phyloP scores from a whole-genome alignment of 1,140 invertebrate species.

The Pseudomyrmex concolor region DNA sequence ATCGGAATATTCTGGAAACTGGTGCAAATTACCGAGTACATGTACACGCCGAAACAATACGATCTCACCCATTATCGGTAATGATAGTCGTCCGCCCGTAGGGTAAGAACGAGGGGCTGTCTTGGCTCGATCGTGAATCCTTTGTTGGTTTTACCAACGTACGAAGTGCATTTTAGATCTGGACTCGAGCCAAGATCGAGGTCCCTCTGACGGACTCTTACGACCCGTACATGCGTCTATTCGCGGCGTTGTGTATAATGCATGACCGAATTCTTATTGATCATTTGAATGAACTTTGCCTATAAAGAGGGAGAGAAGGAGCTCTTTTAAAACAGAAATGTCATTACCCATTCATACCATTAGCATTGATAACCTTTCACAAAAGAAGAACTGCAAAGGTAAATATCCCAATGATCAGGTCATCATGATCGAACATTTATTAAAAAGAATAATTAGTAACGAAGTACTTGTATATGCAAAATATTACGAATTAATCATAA shows the following conservation, averaged over 20 bases:
- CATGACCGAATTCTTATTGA: slow-evolving; percentile 31
- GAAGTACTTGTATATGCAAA: too few species aligned
- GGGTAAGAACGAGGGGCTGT: slow-evolving; percentile 8
- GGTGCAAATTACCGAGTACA: slow-evolving; percentile 17
- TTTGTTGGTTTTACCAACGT: slow-evolving; percentile 44
- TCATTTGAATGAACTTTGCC: slow-evolving; percentile 54
- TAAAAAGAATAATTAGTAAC: not conserved
- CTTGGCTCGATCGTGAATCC: slow-evolving; percentile 30
- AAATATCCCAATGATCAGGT: too few species aligned
- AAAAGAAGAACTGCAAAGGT: not conserved
- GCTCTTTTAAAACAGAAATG: not conserved
- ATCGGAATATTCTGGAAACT: not conserved
- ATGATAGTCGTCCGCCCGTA: not conserved
- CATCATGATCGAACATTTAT: not conserved
- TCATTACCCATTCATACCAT: not conserved
- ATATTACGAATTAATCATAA: too few species aligned
- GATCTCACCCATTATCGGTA: slow-evolving; percentile 30
- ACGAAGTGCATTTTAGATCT: slow-evolving; percentile 41
- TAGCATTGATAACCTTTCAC: not conserved
- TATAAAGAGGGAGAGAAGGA: slow-evolving; percentile 24
- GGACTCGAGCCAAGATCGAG: slow-evolving; percentile 38
- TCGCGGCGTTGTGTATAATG: slow-evolving; percentile 26
- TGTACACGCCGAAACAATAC: slow-evolving; percentile 15
- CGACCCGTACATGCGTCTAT: slow-evolving; percentile 10
- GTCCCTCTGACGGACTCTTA: slow-evolving; percentile 42